Conservation (phyloP, 2,888 invertebrate species). For the Leptarthrus brevirostris region DNA sequence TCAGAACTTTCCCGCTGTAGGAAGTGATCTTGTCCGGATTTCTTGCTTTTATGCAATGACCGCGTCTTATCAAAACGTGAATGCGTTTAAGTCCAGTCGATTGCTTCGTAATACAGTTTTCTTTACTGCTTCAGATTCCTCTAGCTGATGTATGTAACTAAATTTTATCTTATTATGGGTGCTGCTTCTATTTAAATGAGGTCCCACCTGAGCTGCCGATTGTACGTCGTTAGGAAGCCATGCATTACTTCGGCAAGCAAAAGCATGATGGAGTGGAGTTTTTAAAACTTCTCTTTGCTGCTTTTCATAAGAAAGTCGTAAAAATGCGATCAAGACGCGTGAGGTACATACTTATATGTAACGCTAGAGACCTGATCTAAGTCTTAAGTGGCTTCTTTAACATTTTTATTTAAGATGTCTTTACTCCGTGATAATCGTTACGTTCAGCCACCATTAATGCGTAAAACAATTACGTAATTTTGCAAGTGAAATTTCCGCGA, state of each 20-base stretch:
- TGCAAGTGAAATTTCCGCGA: slow-evolving; percentile 3
- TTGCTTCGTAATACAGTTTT: slow-evolving; percentile 26
- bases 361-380: slow-evolving; percentile 6
- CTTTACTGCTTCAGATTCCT: slow-evolving; percentile 27
- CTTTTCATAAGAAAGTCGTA: slow-evolving; percentile 31
- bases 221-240: neutral
- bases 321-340: slow-evolving; percentile 32
- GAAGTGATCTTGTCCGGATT: slow-evolving; percentile 45
- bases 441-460: slow-evolving; percentile 11
- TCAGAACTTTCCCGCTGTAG: slow-evolving; percentile 47
- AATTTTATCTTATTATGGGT: slow-evolving; percentile 2
- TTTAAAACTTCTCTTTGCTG: neutral
- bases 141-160: slow-evolving; percentile 11
- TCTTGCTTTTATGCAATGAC: slow-evolving; percentile 41
- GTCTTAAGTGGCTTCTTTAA: slow-evolving; percentile 1
- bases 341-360: slow-evolving; percentile 16
- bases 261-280: neutral
- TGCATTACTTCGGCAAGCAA: neutral
- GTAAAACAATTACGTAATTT: slow-evolving; percentile 20
- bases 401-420: slow-evolving; percentile 19
- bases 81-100: slow-evolving; percentile 31
- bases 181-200: slow-evolving; percentile 5
- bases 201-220: neutral
- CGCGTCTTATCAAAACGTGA: slow-evolving; percentile 44
- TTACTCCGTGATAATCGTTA: slow-evolving; percentile 23